Conservation (phyloP, 2,113 vertebrate genomes). For the Sclerurus mexicanus region DNA sequence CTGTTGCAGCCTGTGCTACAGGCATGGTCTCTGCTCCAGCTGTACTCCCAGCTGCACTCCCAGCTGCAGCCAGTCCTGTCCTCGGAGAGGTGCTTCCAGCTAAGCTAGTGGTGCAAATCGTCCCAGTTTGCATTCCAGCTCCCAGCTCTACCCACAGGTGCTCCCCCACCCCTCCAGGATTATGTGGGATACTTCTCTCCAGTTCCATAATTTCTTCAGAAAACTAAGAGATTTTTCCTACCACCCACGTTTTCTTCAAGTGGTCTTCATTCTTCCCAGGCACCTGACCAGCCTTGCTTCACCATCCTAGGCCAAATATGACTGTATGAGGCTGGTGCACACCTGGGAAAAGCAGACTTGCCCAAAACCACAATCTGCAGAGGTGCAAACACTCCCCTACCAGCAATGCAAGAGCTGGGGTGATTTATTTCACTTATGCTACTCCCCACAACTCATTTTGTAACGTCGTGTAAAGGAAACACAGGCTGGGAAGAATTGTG, state of each 20-base stretch:
- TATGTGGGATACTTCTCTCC: too few species aligned
- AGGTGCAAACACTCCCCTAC: neutral
- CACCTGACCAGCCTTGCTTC: neutral
- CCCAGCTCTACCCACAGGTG: neutral
- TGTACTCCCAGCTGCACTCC: fast-evolving
- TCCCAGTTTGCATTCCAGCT: neutral
- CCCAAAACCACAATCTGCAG: neutral
- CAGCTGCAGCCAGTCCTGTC: neutral
- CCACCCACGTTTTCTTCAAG: neutral
- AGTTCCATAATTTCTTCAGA: neutral
- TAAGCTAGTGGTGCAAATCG: too few species aligned
- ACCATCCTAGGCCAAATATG: fast-evolving
- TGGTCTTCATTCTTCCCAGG: neutral
- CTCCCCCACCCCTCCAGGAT: neutral
- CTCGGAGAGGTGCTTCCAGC: neutral
- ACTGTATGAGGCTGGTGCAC: fast-evolving
- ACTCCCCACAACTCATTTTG: neutral
- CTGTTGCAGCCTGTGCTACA: neutral
- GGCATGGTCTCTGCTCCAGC: neutral
- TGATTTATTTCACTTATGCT: neutral
- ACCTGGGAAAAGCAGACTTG: neutral
- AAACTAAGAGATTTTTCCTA: neutral
- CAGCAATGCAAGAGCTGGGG: fast-evolving
- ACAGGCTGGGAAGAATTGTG: neutral
- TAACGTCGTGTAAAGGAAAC: neutral